Percentiles rank a stretch among this genome's conserved stretches.
Conservation (phyloP, 2,797 vertebrate genomes). For the Alfaro cultratus region DNA sequence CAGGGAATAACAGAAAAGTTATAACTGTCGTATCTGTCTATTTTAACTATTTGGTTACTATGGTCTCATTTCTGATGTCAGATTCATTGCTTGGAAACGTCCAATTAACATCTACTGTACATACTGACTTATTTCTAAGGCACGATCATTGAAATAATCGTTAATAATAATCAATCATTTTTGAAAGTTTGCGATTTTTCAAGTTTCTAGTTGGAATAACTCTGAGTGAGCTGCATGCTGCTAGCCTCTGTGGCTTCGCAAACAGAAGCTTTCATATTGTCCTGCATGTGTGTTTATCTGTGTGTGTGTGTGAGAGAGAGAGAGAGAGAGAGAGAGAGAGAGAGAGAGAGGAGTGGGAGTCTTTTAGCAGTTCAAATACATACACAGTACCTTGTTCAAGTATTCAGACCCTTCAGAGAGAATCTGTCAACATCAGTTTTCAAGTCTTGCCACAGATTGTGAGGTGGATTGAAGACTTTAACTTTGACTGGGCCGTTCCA, state of each 20-base stretch:
- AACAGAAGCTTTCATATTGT: not conserved
- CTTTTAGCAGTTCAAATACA: not conserved
- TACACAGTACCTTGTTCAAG: not conserved
- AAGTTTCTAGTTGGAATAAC: not conserved
- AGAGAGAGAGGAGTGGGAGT: no score
- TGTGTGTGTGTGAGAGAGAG: no score
- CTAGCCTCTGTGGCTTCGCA: not conserved
- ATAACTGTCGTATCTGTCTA: not conserved
- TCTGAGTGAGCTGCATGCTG: not conserved
- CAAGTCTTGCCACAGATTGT: not conserved
- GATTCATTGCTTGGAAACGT: not conserved
- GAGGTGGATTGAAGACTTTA: not conserved
- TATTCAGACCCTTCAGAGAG: not conserved
- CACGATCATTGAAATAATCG: not conserved
- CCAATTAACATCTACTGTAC: not conserved
- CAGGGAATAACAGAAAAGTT: not conserved
- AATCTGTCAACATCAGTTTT: not conserved
- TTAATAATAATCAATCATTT: not conserved
- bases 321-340: no score
- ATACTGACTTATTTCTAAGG: not conserved
- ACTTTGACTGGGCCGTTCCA: not conserved
- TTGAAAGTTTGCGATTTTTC: not conserved
- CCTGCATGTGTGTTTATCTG: not conserved
- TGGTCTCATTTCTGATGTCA: not conserved
- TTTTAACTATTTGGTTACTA: not conserved